Percentiles rank a stretch among this genome's conserved stretches.
Evolutionary conservation across 2,888 invertebrate species (phyloP).

Genomic region (Helleia helle): DNA sequence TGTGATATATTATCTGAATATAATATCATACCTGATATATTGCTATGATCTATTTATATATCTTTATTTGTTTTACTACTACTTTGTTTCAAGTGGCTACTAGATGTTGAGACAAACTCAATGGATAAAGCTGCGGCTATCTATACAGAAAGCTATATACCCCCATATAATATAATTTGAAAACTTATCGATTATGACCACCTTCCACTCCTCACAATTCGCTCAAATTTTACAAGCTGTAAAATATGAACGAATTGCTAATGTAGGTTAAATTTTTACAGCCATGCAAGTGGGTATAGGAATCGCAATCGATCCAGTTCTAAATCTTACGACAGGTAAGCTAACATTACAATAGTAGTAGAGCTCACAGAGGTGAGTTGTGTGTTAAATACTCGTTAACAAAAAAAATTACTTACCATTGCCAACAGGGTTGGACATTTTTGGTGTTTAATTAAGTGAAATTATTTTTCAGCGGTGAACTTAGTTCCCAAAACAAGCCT

Average conservation of each 20-base stretch:
- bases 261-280: conserved; percentile 21
- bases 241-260: not conserved
- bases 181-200: not conserved
- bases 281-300: conserved; percentile 44
- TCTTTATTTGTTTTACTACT: too few species aligned
- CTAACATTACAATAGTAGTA: too few species aligned
- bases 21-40: too few species aligned
- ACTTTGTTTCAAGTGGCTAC: too few species aligned
- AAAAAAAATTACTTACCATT: too few species aligned
- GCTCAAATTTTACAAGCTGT: too few species aligned
- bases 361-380: not conserved
- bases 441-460: not conserved
- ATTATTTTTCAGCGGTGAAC: conserved; percentile 27
- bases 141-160: too few species aligned
- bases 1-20: not conserved
- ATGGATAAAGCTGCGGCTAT: too few species aligned
- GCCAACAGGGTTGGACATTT: conserved; percentile 2
- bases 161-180: not conserved
- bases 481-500: conserved; percentile 21
- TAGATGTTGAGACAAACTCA: not conserved
- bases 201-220: too few species aligned
- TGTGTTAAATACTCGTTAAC: not conserved
- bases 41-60: too few species aligned
- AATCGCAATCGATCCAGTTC: conserved; percentile 61
- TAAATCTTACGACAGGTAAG: conserved; percentile 62